Conservation (phyloP, 2,888 invertebrate species). For the Thelaira solivaga region DNA sequence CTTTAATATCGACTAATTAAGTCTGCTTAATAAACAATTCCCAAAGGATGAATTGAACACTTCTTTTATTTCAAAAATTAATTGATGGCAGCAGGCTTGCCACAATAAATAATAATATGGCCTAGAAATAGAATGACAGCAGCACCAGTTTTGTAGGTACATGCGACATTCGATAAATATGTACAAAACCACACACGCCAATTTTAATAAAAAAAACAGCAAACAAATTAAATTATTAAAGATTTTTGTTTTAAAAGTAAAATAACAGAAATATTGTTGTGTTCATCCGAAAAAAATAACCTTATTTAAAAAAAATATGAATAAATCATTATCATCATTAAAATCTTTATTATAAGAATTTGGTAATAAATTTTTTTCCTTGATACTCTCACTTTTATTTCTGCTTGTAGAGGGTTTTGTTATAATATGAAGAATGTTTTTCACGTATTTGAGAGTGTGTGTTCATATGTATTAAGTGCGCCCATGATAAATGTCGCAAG, state of each 20-base stretch:
- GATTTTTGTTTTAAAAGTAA: neutral
- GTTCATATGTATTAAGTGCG: conserved; percentile 64
- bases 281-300: too few relatives aligned
- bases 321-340: conserved; percentile 14
- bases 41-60: conserved; percentile 28
- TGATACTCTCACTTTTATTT: conserved; percentile 6
- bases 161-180: conserved; percentile 69
- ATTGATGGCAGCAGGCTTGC: conserved; percentile 50
- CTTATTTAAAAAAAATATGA: conserved; percentile 14
- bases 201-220: neutral
- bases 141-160: too few relatives aligned
- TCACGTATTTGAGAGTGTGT: too few relatives aligned
- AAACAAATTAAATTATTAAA: conserved; percentile 1
- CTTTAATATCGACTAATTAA: conserved; percentile 29
- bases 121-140: neutral
- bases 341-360: conserved; percentile 21
- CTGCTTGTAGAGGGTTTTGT: conserved; percentile 15
- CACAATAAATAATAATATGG: conserved; percentile 29
- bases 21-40: conserved; percentile 27
- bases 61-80: conserved; percentile 5
- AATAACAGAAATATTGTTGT: too few relatives aligned
- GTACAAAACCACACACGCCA: conserved; percentile 45
- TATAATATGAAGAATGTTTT: conserved; percentile 13
- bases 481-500: conserved; percentile 77
- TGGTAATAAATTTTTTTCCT: conserved; percentile 49